Conservation (phyloP, 2,888 invertebrate genomes). For the Drosophila barbarae region DNA sequence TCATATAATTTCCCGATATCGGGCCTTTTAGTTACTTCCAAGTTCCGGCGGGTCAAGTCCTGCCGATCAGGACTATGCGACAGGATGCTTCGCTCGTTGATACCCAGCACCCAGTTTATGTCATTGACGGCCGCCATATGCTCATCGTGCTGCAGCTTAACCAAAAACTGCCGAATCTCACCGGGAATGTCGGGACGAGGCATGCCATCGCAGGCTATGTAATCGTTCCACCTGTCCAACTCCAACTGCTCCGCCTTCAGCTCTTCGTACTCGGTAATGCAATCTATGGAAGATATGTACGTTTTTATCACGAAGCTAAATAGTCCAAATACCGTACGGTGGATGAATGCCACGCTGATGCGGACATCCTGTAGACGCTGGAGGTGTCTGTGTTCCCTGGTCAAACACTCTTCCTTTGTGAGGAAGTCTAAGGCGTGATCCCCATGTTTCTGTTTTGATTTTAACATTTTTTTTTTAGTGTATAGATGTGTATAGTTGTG, state of each 20-base stretch:
- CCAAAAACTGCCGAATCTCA: slow-evolving; percentile 61
- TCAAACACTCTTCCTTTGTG: slow-evolving; percentile 50
- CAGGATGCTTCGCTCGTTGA: slow-evolving; percentile 71
- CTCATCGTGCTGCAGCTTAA: slow-evolving; percentile 52
- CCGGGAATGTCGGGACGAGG: slow-evolving; percentile 63
- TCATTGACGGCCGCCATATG: slow-evolving; percentile 13
- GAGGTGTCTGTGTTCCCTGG: slow-evolving; percentile 43
- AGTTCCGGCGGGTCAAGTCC: slow-evolving; percentile 57
- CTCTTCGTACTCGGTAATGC: slow-evolving; percentile 32
- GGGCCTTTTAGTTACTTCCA: slow-evolving; percentile 38
- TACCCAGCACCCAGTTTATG: slow-evolving; percentile 63
- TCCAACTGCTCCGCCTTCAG: slow-evolving; percentile 34
- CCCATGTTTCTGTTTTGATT: not conserved
- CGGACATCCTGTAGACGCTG: slow-evolving; percentile 61
- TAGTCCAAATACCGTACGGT: slow-evolving; percentile 42
- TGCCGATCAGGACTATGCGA: slow-evolving; percentile 55
- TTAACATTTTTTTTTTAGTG: slow-evolving; percentile 22
- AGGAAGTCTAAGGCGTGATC: slow-evolving; percentile 34
- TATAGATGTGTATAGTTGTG: not conserved
- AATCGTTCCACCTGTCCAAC: slow-evolving; percentile 60
- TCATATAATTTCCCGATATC: slow-evolving; percentile 65
- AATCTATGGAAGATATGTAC: slow-evolving; percentile 39
- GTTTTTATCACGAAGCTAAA: not conserved
- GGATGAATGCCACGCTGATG: slow-evolving; percentile 47
- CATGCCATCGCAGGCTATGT: slow-evolving; percentile 63